Base-by-base conservation (phyloP, 2,888 invertebrate genomes). In the Mycalesis mineus region DNA sequence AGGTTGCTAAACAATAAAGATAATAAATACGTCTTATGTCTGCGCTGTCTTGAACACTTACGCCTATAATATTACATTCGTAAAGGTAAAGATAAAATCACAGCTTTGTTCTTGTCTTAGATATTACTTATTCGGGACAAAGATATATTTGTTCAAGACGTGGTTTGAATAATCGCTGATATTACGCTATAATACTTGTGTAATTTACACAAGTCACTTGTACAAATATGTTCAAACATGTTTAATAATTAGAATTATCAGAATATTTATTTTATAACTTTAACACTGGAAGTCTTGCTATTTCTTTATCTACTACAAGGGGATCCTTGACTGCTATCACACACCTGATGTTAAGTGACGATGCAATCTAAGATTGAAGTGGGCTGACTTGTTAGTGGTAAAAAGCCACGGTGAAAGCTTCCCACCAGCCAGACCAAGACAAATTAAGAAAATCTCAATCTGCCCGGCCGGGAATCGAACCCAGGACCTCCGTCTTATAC, bases 71-170 rank as follows among this genome's bases (percentile, higher is more conserved):
- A 45, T 45, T 28, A 40, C 45, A 48, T 56, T 37, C 51, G 36
- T 41, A 55, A 51, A 55, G 31, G 52, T 49, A 39, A 49, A 58
- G 59, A 65, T 63, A 65, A 61, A 61, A 65, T 64, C 62, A 62
- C 54, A 60, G 57, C 62, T 64, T 61, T 60, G 59, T 62, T 62
- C 56, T 55, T 62, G 65, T 61, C 63, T 61, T 45, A 53, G 48
- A 50, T 53, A 54, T 62, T 51, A 33, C 49, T 51, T 65, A 58
- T 62, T 65, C 57, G 37, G 9, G 50, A 60, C 60, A 58, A 53
- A 60, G 55, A 65, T 62, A 64, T 57, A 65, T 65, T 58, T 60
- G 57, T 52, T 53, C 22, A 28, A 40, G 39, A 54, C 65, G 61
- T 64, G 64, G 57, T 64, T 57, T 57, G 64, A 62, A 58, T 65